Percentiles rank a stretch among this genome's conserved stretches.
Conservation (phyloP, 2,888 invertebrate species). For the Noctua comes region DNA sequence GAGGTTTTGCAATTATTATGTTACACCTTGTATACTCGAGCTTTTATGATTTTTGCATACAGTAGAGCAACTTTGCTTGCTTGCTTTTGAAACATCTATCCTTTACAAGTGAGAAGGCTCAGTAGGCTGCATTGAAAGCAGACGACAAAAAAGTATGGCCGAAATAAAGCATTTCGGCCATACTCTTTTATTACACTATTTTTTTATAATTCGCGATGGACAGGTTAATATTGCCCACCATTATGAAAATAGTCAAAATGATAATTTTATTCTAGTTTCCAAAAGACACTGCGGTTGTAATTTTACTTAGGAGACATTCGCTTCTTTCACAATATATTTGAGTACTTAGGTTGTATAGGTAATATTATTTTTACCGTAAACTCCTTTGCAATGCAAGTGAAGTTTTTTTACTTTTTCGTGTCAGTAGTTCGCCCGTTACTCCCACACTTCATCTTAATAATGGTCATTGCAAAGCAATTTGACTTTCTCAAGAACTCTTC, state of each 20-base stretch:
- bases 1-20: too few relatives aligned
- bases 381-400: neutral
- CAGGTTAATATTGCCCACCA: neutral
- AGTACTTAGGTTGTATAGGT: too few relatives aligned
- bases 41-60: neutral
- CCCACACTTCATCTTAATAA: conserved; percentile 34
- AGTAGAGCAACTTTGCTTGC: neutral
- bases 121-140: neutral
- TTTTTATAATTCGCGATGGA: neutral
- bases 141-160: too few relatives aligned
- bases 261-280: neutral
- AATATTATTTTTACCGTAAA: conserved; percentile 19
- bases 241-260: neutral
- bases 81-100: too few relatives aligned
- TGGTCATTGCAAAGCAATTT: conserved; percentile 23
- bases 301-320: neutral
- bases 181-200: neutral
- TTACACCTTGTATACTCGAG: too few relatives aligned
- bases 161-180: neutral
- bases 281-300: neutral
- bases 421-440: conserved; percentile 12
- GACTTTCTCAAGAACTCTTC: conserved; percentile 8
- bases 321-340: neutral
- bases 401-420: conserved; percentile 1
- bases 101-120: neutral